Conservation (phyloP, 1,140 invertebrate genomes). For the Polypedilum vanderplanki region DNA sequence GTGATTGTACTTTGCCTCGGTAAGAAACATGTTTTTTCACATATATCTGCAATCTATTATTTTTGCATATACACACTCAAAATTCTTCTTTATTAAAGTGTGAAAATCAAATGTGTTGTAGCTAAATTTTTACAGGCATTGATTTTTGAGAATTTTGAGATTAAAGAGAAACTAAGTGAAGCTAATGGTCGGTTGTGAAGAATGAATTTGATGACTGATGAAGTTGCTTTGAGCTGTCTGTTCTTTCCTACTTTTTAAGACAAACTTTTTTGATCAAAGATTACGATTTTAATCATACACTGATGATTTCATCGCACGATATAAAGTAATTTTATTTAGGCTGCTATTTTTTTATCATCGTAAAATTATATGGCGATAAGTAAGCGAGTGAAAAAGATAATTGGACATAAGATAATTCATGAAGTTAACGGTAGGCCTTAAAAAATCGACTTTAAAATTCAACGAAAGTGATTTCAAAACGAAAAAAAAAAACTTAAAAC, state of each 20-base stretch:
- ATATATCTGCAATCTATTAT: too few species aligned
- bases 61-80: not conserved
- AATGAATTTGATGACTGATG: constrained; percentile 18
- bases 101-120: not conserved
- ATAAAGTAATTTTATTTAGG: constrained; percentile 15
- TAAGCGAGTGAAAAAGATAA: not conserved
- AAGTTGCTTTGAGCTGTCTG: not conserved
- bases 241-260: not conserved
- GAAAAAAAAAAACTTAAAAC: too few species aligned
- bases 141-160: not conserved
- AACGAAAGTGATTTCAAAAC: too few species aligned
- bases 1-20: not conserved
- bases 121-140: not conserved
- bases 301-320: constrained; percentile 10
- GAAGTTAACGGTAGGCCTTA: too few species aligned
- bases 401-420: not conserved
- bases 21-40: not conserved
- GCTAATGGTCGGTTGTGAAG: not conserved
- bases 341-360: not conserved
- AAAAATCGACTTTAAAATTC: too few species aligned
- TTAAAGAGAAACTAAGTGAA: not conserved
- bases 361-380: not conserved
- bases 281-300: not conserved
- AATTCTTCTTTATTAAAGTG: not conserved
- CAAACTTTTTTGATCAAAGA: not conserved